phyloP scores from a whole-genome alignment of 2,797 vertebrate species.

The Carapus acus region DNA sequence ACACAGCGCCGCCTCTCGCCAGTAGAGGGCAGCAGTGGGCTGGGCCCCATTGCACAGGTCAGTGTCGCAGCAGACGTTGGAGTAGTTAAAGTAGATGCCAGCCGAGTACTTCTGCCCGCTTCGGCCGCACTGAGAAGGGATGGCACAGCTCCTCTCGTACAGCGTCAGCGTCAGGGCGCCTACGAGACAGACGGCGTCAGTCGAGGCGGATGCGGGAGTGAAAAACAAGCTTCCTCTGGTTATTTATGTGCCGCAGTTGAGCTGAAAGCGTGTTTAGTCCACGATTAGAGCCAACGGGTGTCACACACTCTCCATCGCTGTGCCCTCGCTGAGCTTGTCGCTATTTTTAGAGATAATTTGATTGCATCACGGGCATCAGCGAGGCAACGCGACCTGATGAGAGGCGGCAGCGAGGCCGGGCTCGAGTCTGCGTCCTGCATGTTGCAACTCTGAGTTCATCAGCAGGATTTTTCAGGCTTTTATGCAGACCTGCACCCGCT shows the following conservation, averaged over 20 bases:
- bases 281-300: conserved; percentile 5
- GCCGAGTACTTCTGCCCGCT: conserved; percentile 62
- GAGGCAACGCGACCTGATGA: too few species aligned
- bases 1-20: conserved; percentile 33
- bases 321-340: not conserved
- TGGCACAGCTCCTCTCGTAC: conserved; percentile 74
- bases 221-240: not conserved
- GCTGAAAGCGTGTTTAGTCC: not conserved
- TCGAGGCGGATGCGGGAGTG: not conserved
- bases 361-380: conserved; percentile 24
- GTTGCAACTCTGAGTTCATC: too few species aligned
- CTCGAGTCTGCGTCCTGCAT: conserved; percentile 9
- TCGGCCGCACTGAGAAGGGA: conserved; percentile 62
- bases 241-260: not conserved
- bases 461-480: too few species aligned
- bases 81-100: conserved; percentile 72
- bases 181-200: conserved; percentile 23
- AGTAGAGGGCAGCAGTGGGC: conserved; percentile 25
- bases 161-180: conserved; percentile 63
- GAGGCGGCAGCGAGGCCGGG: not conserved
- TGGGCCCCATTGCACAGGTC: conserved; percentile 73
- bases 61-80: conserved; percentile 71
- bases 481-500: too few species aligned
- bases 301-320: not conserved
- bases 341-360: conserved; percentile 48